Conservation (phyloP, 2,797 vertebrate genomes). For the Syngnathus acus region DNA sequence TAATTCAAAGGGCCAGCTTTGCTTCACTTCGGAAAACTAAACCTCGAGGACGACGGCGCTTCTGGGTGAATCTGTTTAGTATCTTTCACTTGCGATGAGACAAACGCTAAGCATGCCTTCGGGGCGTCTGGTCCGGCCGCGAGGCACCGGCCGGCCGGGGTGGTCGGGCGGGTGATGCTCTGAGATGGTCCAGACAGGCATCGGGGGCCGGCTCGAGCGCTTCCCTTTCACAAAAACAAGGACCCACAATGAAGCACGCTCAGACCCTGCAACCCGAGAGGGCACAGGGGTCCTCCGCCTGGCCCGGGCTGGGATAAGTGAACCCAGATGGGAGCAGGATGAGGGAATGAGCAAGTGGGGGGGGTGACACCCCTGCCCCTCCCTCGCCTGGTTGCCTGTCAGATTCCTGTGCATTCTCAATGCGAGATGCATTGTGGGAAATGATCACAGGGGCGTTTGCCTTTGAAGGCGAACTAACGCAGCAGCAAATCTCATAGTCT, state of each 20-base stretch:
- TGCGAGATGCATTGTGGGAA: constrained; percentile 79
- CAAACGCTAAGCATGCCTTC: constrained; percentile 84
- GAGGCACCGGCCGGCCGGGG: constrained; percentile 48
- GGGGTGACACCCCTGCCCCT: constrained; percentile 16
- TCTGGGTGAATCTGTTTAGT: constrained; percentile 90
- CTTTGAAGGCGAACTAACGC: constrained; percentile 67
- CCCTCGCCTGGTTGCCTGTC: constrained; percentile 65
- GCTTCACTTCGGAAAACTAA: constrained; percentile 35
- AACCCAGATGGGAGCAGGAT: constrained; percentile 87
- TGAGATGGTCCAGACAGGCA: constrained; percentile 85
- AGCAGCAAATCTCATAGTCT: constrained; percentile 60
- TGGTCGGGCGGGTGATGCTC: constrained; percentile 53
- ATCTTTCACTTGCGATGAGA: constrained; percentile 93
- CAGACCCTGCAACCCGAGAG: constrained; percentile 84
- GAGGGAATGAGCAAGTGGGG: constrained; percentile 23
- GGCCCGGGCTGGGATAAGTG: constrained; percentile 73
- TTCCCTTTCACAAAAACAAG: constrained; percentile 67
- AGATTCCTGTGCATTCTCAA: constrained; percentile 81
- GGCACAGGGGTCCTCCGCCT: constrained; percentile 61
- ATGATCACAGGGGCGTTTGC: constrained; percentile 73
- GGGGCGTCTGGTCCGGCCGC: constrained; percentile 80
- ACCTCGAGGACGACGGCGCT: constrained; percentile 69
- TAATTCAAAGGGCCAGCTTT: background rate
- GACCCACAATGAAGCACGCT: constrained; percentile 78
- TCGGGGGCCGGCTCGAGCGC: constrained; percentile 52